A percentile compares a stretch with the other conserved stretches of the same genome.
These are phyloP conservation scores for Epicampocera succincta DNA, from an alignment of 2,888 invertebrate species.

Conservation along the genomic window DNA sequence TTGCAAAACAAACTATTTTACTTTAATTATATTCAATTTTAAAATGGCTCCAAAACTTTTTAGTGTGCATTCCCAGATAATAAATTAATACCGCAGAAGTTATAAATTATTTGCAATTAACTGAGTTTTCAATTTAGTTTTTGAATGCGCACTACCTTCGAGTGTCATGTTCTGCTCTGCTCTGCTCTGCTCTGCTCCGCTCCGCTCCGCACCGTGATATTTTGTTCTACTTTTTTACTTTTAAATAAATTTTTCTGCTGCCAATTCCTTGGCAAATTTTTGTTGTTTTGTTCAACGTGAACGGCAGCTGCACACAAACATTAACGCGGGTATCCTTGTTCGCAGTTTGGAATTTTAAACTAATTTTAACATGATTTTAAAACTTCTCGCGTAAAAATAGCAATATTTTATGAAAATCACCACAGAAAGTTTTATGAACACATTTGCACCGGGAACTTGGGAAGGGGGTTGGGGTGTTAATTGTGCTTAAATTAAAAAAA, in stretches of 20 bases:
- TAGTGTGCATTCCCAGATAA: slow-evolving; percentile 46
- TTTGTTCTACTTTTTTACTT: slow-evolving; percentile 7
- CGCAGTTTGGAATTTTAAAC: slow-evolving; percentile 24
- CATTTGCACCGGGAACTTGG: slow-evolving; percentile 31
- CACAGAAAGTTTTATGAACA: slow-evolving; percentile 55
- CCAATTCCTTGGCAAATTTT: slow-evolving; percentile 11
- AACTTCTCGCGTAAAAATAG: slow-evolving; percentile 66
- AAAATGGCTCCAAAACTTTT: slow-evolving; percentile 47
- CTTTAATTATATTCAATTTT: slow-evolving; percentile 38
- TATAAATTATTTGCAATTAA: slow-evolving; percentile 69
- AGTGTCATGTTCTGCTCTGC: slow-evolving; percentile 25
- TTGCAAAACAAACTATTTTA: slow-evolving; percentile 1
- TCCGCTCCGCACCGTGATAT: too few species aligned
- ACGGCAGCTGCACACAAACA: not conserved
- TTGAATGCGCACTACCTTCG: slow-evolving; percentile 52
- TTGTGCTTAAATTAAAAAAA: slow-evolving; percentile 21
- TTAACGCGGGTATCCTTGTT: not conserved
- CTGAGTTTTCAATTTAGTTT: slow-evolving; percentile 57
- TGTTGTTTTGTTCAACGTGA: slow-evolving; percentile 15
- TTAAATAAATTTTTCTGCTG: slow-evolving; percentile 4
- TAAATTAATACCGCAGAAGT: slow-evolving; percentile 61
- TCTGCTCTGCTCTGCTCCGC: too few species aligned
- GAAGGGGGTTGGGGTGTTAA: slow-evolving; percentile 40
- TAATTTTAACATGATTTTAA: slow-evolving; percentile 63
- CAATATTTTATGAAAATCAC: slow-evolving; percentile 67